Conservation (phyloP, 2,797 vertebrate species). For the Coracias cyanogaster region DNA sequence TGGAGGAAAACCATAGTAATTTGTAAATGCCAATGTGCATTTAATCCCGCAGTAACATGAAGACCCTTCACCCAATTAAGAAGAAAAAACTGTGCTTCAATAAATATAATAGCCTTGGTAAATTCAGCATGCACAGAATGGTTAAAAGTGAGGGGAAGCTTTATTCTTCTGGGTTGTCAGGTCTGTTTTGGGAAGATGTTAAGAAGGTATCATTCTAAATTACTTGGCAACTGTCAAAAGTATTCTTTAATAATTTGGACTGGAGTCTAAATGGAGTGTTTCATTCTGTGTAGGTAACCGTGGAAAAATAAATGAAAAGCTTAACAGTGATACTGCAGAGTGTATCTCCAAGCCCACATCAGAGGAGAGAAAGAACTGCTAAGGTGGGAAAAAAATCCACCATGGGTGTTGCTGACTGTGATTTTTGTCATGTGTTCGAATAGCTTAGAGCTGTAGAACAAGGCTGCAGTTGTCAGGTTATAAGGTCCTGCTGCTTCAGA, state of each 20-base stretch:
- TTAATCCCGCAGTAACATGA: neutral
- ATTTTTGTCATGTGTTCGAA: constrained; percentile 86
- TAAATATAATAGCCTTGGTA: constrained; percentile 17
- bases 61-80: neutral
- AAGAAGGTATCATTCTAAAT: constrained; percentile 63
- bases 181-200: constrained; percentile 66
- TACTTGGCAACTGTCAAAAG: constrained; percentile 62
- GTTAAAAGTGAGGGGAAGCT: neutral
- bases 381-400: constrained; percentile 82
- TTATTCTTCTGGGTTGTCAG: constrained; percentile 41
- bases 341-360: constrained; percentile 85
- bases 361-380: constrained; percentile 81
- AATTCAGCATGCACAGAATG: neutral
- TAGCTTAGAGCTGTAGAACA: constrained; percentile 82
- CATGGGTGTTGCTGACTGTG: constrained; percentile 88
- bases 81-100: neutral
- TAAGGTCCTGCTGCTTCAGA: constrained; percentile 83
- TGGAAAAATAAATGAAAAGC: constrained; percentile 85
- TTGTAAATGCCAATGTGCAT: neutral
- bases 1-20: neutral
- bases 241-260: constrained; percentile 71
- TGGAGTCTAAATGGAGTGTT: constrained; percentile 58
- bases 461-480: constrained; percentile 85
- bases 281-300: constrained; percentile 82
- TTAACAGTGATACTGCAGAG: constrained; percentile 86